These are phyloP conservation scores for Hylaea fasciaria DNA, from an alignment of 2,888 invertebrate genomes.

Conservation along the genomic window DNA sequence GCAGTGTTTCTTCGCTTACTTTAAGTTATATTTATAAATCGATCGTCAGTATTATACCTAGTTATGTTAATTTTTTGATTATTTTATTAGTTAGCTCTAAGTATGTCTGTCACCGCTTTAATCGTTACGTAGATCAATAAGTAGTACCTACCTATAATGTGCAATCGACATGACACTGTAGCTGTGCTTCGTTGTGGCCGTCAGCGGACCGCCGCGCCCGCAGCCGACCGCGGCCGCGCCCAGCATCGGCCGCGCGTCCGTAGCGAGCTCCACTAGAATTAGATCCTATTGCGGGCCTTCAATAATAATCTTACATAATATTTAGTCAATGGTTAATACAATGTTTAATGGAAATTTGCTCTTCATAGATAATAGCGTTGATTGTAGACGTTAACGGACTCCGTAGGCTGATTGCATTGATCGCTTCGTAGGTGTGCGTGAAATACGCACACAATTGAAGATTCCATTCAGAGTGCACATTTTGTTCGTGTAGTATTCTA, in stretches of 20 bases:
- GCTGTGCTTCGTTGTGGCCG: slow-evolving; percentile 1
- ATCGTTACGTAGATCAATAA: slow-evolving; percentile 13
- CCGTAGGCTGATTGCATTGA: slow-evolving; percentile 18
- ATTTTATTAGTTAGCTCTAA: slow-evolving; percentile 15
- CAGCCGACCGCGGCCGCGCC: background rate
- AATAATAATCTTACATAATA: no score
- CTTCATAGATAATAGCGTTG: slow-evolving; percentile 33
- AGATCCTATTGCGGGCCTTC: slow-evolving; percentile 10
- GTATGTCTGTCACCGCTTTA: slow-evolving; percentile 37
- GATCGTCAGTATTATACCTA: slow-evolving; percentile 34
- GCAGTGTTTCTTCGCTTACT: slow-evolving; percentile 11
- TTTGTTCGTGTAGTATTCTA: slow-evolving; percentile 17
- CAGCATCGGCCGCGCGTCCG: background rate
- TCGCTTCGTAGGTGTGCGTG: slow-evolving; percentile 33
- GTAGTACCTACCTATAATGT: slow-evolving; percentile 6
- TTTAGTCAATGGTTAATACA: slow-evolving; percentile 28
- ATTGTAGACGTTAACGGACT: slow-evolving; percentile 28
- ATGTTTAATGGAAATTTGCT: slow-evolving; percentile 29
- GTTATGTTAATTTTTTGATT: slow-evolving; percentile 9
- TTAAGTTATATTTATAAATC: slow-evolving; percentile 14
- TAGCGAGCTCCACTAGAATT: slow-evolving; percentile 1
- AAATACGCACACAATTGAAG: background rate
- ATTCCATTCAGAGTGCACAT: slow-evolving; percentile 9
- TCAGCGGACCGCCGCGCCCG: background rate
- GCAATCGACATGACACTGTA: slow-evolving; percentile 5